These are phyloP conservation scores for Tetragonula carbonaria DNA, from an alignment of 2,888 invertebrate genomes.

Conservation along the genomic window DNA sequence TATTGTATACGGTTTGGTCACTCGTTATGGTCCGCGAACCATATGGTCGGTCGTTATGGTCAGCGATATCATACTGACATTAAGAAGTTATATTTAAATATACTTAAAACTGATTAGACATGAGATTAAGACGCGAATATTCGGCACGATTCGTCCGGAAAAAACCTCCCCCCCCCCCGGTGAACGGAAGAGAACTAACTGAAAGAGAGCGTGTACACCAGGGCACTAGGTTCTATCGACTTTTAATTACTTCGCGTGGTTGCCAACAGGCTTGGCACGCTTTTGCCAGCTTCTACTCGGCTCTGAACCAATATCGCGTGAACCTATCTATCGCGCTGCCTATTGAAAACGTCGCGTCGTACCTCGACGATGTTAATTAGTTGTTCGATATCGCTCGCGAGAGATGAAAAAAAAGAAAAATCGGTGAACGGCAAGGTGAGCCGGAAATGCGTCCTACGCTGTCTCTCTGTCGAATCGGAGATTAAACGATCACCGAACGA, in stretches of 20 bases:
- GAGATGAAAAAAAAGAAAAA: background rate
- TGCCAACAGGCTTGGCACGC: slow-evolving; percentile 65
- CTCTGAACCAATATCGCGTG: slow-evolving; percentile 58
- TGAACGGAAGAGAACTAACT: slow-evolving; percentile 36
- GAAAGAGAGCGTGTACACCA: slow-evolving; percentile 63
- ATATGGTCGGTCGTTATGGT: too few relatives aligned
- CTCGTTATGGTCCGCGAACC: too few relatives aligned
- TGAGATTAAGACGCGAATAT: background rate
- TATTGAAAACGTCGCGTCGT: slow-evolving; percentile 21
- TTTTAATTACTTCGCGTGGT: slow-evolving; percentile 81
- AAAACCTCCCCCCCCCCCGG: background rate
- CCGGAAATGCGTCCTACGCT: slow-evolving; percentile 16
- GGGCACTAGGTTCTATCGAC: slow-evolving; percentile 80
- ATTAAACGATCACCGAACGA: slow-evolving; percentile 18
- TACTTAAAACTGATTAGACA: too few relatives aligned
- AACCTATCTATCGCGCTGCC: slow-evolving; percentile 4
- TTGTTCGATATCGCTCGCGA: slow-evolving; percentile 16
- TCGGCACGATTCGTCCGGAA: background rate
- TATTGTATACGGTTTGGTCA: too few relatives aligned
- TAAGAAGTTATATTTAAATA: too few relatives aligned
- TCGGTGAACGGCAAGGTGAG: slow-evolving; percentile 7
- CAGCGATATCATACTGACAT: too few relatives aligned
- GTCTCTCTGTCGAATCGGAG: slow-evolving; percentile 10
- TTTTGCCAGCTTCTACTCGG: slow-evolving; percentile 24
- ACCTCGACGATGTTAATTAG: slow-evolving; percentile 50